A percentile compares a stretch with the other conserved stretches of the same genome.
These are phyloP conservation scores for Ochropleura leucogaster DNA, from an alignment of 2,888 invertebrate species.

Conservation along the genomic window DNA sequence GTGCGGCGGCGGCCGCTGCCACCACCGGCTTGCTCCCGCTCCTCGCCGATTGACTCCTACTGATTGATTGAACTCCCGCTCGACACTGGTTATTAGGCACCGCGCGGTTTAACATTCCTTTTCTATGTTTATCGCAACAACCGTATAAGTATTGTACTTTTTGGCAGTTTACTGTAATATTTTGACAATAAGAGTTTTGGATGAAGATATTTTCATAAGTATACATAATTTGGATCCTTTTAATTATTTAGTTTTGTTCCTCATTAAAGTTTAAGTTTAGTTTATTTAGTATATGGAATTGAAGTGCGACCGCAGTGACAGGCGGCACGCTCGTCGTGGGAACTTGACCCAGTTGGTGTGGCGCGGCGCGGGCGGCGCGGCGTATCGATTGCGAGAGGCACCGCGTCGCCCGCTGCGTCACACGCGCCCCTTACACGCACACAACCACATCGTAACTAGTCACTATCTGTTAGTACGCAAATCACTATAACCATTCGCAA, in stretches of 20 bases:
- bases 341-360: slow-evolving; percentile 89
- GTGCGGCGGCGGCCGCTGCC: slow-evolving; percentile 70
- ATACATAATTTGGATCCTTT: background rate
- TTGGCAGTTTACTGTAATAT: background rate
- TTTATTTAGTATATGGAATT: slow-evolving; percentile 47
- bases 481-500: slow-evolving; percentile 80
- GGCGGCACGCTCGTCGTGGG: slow-evolving; percentile 84
- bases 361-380: slow-evolving; percentile 81
- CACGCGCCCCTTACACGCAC: slow-evolving; percentile 83
- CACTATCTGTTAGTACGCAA: slow-evolving; percentile 74
- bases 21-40: slow-evolving; percentile 71
- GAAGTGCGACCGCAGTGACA: slow-evolving; percentile 70
- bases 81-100: slow-evolving; percentile 59
- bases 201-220: background rate
- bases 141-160: background rate
- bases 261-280: slow-evolving; percentile 18
- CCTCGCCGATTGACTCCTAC: slow-evolving; percentile 71
- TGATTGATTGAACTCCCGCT: slow-evolving; percentile 73
- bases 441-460: slow-evolving; percentile 77
- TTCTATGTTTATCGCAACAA: slow-evolving; percentile 23
- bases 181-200: background rate
- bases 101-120: slow-evolving; percentile 27
- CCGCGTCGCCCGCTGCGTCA: slow-evolving; percentile 87
- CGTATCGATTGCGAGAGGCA: slow-evolving; percentile 87
- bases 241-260: background rate